Conservation (phyloP, 2,888 invertebrate genomes). For the Amblyjoppa fuscipennis region DNA sequence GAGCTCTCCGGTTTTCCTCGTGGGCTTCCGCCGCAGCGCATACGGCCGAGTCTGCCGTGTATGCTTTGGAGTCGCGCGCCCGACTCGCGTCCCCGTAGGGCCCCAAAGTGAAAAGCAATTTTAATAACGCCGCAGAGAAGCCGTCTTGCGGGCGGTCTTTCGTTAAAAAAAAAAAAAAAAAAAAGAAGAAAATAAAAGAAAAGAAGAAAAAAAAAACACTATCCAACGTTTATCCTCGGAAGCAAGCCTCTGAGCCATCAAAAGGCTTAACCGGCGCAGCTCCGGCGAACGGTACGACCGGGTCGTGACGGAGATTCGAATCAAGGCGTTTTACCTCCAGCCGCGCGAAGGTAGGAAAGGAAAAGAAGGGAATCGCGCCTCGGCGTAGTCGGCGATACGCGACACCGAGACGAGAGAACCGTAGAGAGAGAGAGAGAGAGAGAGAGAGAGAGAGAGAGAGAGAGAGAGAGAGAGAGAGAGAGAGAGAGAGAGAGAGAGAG, state of each 20-base stretch:
- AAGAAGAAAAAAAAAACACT: too few species aligned
- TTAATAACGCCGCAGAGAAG: conserved; percentile 60
- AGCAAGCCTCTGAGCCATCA: conserved; percentile 16
- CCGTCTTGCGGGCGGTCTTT: conserved; percentile 21
- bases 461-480: too few species aligned
- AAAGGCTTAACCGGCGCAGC: conserved; percentile 37
- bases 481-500: too few species aligned
- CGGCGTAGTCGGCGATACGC: not conserved
- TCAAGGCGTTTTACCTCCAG: conserved; percentile 37
- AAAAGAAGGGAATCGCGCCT: conserved; percentile 15
- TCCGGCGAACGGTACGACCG: conserved; percentile 29
- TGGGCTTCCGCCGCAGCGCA: conserved; percentile 8
- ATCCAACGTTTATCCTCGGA: conserved; percentile 41
- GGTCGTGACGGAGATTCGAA: conserved; percentile 60
- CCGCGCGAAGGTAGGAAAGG: conserved; percentile 27
- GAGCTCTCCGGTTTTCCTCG: conserved; percentile 1
- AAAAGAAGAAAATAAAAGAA: too few species aligned
- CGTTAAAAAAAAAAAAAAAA: not conserved
- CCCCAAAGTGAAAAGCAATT: conserved; percentile 65
- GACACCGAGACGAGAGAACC: conserved; percentile 28
- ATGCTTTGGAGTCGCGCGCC: not conserved
- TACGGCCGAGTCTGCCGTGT: not conserved
- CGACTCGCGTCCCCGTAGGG: conserved; percentile 33
- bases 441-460: too few species aligned
- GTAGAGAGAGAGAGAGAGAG: not conserved